Evolutionary conservation across 1,140 invertebrate species (phyloP).

Genomic region (Nasonia longicornis): DNA sequence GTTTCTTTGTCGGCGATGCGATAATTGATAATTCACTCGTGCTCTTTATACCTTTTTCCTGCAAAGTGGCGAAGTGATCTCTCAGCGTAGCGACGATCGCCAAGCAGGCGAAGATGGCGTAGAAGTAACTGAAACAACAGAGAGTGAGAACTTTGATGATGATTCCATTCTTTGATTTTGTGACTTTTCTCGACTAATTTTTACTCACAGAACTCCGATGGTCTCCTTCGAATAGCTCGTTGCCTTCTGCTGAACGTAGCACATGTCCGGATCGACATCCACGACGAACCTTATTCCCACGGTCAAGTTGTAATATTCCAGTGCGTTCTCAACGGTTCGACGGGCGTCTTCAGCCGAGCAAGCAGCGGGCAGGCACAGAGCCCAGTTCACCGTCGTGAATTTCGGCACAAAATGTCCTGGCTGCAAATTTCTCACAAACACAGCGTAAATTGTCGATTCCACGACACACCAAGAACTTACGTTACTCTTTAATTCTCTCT

Average conservation of each 20-base stretch:
- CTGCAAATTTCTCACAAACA: slow-evolving; percentile 60
- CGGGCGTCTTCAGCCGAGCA: slow-evolving; percentile 74
- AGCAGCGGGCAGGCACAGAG: slow-evolving; percentile 74
- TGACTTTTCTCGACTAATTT: neutral
- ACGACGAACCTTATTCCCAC: slow-evolving; percentile 71
- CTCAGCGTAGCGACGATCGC: slow-evolving; percentile 62
- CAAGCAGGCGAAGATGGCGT: slow-evolving; percentile 62
- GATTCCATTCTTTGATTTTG: neutral
- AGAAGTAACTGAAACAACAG: slow-evolving; percentile 61
- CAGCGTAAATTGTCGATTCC: neutral
- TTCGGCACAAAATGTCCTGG: slow-evolving; percentile 78
- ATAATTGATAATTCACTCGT: neutral
- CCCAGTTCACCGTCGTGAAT: slow-evolving; percentile 78
- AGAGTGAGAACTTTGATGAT: neutral
- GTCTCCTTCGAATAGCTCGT: slow-evolving; percentile 64
- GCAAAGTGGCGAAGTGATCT: slow-evolving; percentile 58
- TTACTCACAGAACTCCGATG: slow-evolving; percentile 63
- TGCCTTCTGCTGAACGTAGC: slow-evolving; percentile 68
- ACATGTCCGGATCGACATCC: slow-evolving; percentile 73
- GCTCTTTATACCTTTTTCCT: slow-evolving; percentile 57
- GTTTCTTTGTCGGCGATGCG: neutral
- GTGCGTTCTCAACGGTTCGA: slow-evolving; percentile 69
- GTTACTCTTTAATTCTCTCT: no score
- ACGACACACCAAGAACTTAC: no score
- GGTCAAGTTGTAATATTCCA: slow-evolving; percentile 72